Conservation (phyloP, 1,140 invertebrate species). For the Drosophila jambulina region DNA sequence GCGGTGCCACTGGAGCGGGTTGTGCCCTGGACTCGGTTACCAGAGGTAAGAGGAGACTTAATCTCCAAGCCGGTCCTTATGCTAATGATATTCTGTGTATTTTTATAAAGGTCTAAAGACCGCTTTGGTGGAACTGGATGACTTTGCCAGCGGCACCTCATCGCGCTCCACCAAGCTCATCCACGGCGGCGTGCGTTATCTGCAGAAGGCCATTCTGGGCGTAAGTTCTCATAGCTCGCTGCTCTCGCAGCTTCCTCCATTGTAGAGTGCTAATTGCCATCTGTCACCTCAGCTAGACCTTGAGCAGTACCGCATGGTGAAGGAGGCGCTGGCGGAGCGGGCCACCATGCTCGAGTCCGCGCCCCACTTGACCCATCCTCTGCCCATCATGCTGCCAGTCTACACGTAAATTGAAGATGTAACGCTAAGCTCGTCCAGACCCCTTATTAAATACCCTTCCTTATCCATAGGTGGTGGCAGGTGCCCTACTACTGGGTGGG, state of each 20-base stretch:
- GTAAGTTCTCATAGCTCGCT: slow-evolving; percentile 54
- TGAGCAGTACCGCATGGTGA: slow-evolving; percentile 98
- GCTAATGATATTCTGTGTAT: neutral
- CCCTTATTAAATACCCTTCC: neutral
- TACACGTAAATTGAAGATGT: slow-evolving; percentile 91
- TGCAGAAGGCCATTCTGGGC: slow-evolving; percentile 98
- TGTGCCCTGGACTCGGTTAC: slow-evolving; percentile 96
- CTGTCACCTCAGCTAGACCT: slow-evolving; percentile 90
- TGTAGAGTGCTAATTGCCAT: slow-evolving; percentile 46
- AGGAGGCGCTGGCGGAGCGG: slow-evolving; percentile 98
- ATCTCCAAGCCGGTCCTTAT: neutral
- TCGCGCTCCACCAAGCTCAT: slow-evolving; percentile 99
- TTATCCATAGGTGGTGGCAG: slow-evolving; percentile 95
- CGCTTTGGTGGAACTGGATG: slow-evolving; percentile 97
- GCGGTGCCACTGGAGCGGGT: slow-evolving; percentile 96
- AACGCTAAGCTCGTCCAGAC: no score
- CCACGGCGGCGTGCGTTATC: slow-evolving; percentile 99
- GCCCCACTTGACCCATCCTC: slow-evolving; percentile 97
- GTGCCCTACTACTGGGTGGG: slow-evolving; percentile 99
- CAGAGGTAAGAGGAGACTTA: slow-evolving; percentile 86
- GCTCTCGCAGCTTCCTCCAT: neutral
- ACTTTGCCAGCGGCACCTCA: slow-evolving; percentile 99
- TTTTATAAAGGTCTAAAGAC: slow-evolving; percentile 90
- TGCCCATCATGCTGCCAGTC: slow-evolving; percentile 99
- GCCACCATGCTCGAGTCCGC: slow-evolving; percentile 97